Percentiles rank a stretch among this genome's conserved stretches.
Evolutionary conservation across 2,797 vertebrate genomes (phyloP).

Genomic region (Taeniopygia guttata): DNA sequence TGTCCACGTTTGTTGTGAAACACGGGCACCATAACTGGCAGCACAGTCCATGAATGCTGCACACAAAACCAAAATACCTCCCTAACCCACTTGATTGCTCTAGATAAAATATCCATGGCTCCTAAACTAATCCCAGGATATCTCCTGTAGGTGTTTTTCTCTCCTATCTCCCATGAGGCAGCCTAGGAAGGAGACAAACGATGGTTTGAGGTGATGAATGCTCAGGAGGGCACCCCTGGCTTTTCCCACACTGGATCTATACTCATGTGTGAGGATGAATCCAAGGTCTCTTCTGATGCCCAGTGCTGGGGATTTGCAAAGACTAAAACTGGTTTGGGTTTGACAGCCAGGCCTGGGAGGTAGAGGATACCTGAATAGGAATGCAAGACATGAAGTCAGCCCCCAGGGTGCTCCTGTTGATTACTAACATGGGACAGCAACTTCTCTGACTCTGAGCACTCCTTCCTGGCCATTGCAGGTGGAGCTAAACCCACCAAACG

Average conservation of each 20-base stretch:
- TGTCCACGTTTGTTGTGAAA: neutral
- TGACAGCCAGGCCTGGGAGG: neutral
- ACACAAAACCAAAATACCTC: neutral
- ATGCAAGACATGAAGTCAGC: neutral
- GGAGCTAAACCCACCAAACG: neutral
- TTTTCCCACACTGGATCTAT: neutral
- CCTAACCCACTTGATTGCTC: neutral
- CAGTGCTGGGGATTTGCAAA: neutral
- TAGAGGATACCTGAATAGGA: neutral
- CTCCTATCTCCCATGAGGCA: neutral
- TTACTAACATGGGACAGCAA: neutral
- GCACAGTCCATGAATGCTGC: neutral
- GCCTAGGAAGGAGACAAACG: neutral
- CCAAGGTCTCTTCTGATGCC: neutral
- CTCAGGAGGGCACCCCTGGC: neutral
- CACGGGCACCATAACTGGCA: rapidly evolving
- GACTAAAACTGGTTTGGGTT: neutral
- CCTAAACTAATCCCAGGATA: neutral
- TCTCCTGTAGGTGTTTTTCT: neutral
- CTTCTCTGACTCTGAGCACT: neutral
- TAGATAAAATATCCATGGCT: neutral
- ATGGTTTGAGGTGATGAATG: neutral
- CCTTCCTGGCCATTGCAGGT: neutral
- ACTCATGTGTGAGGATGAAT: no score
- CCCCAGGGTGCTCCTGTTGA: neutral